phyloP scores from a whole-genome alignment of 2,113 vertebrate species.

The Phrynosoma blainvillii region DNA sequence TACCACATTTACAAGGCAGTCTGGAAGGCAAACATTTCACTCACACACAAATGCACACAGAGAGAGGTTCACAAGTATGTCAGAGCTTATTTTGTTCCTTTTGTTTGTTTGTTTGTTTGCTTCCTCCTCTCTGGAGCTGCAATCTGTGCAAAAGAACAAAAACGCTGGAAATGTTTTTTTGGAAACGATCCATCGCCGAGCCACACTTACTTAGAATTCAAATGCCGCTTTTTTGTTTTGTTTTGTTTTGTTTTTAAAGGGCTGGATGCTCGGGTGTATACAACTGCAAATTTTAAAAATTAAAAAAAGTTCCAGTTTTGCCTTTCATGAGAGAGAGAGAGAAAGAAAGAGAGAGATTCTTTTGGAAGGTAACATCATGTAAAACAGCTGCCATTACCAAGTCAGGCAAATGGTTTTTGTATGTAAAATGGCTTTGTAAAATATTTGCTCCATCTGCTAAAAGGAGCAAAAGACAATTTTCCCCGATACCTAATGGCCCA shows the following conservation, averaged over 20 bases:
- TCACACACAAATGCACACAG: too few species aligned
- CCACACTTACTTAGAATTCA: slow-evolving; percentile 69
- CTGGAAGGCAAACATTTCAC: neutral
- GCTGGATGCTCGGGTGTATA: slow-evolving; percentile 55
- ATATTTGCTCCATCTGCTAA: slow-evolving; percentile 96
- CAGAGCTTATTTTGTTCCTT: neutral
- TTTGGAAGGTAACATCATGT: slow-evolving; percentile 73
- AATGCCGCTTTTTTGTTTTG: slow-evolving; percentile 63
- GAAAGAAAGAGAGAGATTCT: slow-evolving; percentile 33
- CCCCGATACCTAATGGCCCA: slow-evolving; percentile 93
- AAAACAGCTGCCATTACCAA: slow-evolving; percentile 77
- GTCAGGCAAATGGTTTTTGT: slow-evolving; percentile 79
- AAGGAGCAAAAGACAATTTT: slow-evolving; percentile 93
- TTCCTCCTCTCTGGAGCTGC: neutral
- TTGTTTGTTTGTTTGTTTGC: neutral
- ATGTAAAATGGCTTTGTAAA: slow-evolving; percentile 87
- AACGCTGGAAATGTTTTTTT: slow-evolving; percentile 35
- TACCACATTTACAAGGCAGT: neutral
- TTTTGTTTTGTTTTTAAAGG: slow-evolving; percentile 13
- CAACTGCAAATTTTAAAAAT: slow-evolving; percentile 76
- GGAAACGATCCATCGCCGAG: slow-evolving; percentile 39
- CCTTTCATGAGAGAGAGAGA: slow-evolving; percentile 64
- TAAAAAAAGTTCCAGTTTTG: slow-evolving; percentile 68
- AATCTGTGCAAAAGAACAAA: neutral
- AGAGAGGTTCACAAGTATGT: slow-evolving; percentile 4